Percentiles rank a stretch among this genome's conserved stretches.
Evolutionary conservation across 1,140 invertebrate species (phyloP).

Genomic region (Ephestia elutella): DNA sequence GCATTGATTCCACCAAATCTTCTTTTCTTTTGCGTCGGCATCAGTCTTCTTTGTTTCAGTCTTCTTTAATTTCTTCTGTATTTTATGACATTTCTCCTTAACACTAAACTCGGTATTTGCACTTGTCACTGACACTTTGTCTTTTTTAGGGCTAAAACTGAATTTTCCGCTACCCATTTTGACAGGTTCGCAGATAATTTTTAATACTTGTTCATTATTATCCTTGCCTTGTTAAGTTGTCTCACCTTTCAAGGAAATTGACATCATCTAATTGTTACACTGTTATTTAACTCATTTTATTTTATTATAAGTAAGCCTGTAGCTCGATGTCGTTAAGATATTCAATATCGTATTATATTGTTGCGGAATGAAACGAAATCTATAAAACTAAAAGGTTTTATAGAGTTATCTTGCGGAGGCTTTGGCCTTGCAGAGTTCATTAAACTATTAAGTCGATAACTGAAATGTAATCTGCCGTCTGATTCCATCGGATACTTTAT

Average conservation of each 20-base stretch:
- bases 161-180: conserved; percentile 65
- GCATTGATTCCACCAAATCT: conserved; percentile 68
- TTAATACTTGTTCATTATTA: conserved; percentile 32
- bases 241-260: conserved; percentile 27
- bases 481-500: conserved; percentile 52
- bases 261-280: conserved; percentile 34
- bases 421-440: conserved; percentile 67
- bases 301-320: conserved; percentile 32
- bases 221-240: conserved; percentile 19
- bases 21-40: conserved; percentile 48
- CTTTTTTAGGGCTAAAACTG: conserved; percentile 53
- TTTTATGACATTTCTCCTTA: conserved; percentile 64
- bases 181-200: conserved; percentile 30
- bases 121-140: conserved; percentile 51
- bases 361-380: conserved; percentile 57
- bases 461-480: conserved; percentile 59
- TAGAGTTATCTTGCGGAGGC: conserved; percentile 58
- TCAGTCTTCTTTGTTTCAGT: conserved; percentile 69
- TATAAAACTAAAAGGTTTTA: conserved; percentile 68
- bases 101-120: conserved; percentile 68
- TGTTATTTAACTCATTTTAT: conserved; percentile 19
- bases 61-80: conserved; percentile 68
- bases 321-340: conserved; percentile 60
- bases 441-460: conserved; percentile 56
- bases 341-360: conserved; percentile 61